Conservation (phyloP, 2,888 invertebrate genomes). For the Pollenia amentaria region DNA sequence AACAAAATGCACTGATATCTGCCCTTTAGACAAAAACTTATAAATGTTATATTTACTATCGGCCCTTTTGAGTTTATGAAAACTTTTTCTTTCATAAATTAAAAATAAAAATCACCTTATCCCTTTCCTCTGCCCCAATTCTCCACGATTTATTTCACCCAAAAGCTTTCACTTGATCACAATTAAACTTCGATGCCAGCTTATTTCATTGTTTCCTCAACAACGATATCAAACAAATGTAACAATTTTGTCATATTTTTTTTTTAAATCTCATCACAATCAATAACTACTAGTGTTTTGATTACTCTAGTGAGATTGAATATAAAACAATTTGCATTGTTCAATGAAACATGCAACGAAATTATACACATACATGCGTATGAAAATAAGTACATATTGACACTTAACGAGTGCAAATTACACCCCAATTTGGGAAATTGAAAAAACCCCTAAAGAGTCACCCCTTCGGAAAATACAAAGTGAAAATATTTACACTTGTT, state of each 20-base stretch:
- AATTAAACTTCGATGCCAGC: not conserved
- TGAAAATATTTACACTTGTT: constrained; percentile 68
- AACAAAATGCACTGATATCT: no score
- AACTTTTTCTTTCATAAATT: no score
- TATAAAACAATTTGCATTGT: constrained; percentile 58
- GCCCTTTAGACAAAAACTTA: no score
- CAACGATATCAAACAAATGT: not conserved
- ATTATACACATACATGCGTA: not conserved
- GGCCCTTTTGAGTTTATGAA: no score
- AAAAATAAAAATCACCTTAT: no score
- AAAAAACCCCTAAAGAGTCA: not conserved
- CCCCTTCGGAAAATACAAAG: not conserved
- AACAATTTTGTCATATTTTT: constrained; percentile 9
- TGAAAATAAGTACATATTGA: not conserved
- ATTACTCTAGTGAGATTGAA: constrained; percentile 44
- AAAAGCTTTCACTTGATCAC: constrained; percentile 6
- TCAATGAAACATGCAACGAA: not conserved
- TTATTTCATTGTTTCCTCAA: not conserved
- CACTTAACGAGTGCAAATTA: constrained; percentile 14
- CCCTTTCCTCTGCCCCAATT: not conserved
- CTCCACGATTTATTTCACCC: not conserved
- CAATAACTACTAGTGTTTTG: constrained; percentile 31
- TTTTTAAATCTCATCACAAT: constrained; percentile 23
- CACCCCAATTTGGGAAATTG: constrained; percentile 16
- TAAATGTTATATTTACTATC: no score